phyloP scores from a whole-genome alignment of 2,113 vertebrate species.

The Pyrgilauda ruficollis region DNA sequence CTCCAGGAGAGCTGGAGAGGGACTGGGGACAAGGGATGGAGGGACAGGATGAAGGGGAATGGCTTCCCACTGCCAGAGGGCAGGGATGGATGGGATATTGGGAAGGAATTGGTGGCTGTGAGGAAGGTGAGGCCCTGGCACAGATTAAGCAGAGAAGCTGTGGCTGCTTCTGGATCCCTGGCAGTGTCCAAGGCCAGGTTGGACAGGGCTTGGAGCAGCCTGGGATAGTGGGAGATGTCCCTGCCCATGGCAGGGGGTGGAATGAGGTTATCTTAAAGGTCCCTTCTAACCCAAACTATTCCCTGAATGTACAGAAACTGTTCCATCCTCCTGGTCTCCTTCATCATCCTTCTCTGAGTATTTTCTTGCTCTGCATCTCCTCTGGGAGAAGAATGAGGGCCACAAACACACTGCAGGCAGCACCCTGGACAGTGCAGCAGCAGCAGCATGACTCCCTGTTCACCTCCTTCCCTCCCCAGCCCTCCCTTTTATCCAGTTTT shows the following conservation, averaged over 20 bases:
- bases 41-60: not conserved
- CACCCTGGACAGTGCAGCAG: not conserved
- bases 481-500: not conserved
- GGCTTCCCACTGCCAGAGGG: accelerated
- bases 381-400: not conserved
- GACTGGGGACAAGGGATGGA: accelerated
- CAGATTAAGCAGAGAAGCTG: accelerated
- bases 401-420: not conserved
- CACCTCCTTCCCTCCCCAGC: not conserved
- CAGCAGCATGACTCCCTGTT: not conserved
- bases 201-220: accelerated
- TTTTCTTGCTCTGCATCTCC: not conserved
- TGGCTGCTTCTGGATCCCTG: not conserved
- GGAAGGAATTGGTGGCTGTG: accelerated
- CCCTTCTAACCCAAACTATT: not conserved
- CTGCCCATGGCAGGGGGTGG: not conserved
- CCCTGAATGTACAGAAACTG: not conserved
- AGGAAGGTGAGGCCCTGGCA: accelerated
- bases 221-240: not conserved
- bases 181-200: accelerated
- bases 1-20: not conserved
- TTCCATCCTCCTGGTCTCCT: not conserved
- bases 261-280: accelerated
- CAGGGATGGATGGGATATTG: accelerated
- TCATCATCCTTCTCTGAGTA: not conserved